These are phyloP conservation scores for Leptobrachium leishanense DNA, from an alignment of 2,113 vertebrate species.

Conservation along the genomic window DNA sequence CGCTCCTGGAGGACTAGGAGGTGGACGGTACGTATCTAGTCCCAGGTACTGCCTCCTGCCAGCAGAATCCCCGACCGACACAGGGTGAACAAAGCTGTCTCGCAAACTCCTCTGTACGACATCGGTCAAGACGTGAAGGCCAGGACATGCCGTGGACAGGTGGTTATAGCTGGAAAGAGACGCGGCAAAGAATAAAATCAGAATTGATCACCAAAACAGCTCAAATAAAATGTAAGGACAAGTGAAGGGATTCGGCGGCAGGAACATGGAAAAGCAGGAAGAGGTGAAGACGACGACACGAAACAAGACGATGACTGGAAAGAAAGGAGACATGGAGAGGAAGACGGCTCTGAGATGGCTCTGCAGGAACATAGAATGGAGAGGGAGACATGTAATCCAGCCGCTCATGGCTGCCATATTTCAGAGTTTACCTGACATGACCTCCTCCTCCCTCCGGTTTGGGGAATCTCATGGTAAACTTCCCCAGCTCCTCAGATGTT, in stretches of 20 bases:
- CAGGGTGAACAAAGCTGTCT: conserved; percentile 71
- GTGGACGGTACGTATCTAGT: conserved; percentile 69
- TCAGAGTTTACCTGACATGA: neutral
- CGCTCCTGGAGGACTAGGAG: conserved; percentile 58
- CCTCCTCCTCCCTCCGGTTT: conserved; percentile 68
- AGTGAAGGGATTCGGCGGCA: neutral
- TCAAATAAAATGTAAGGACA: neutral
- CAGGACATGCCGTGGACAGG: conserved; percentile 74
- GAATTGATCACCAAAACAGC: neutral
- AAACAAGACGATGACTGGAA: too few relatives aligned
- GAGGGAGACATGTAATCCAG: too few relatives aligned
- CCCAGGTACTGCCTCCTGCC: conserved; percentile 76
- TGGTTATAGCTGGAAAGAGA: conserved; percentile 78
- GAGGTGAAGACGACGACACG: neutral
- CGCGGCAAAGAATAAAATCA: conserved; percentile 1
- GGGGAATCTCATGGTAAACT: conserved; percentile 83
- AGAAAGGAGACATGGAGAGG: too few relatives aligned
- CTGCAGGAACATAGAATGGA: too few relatives aligned
- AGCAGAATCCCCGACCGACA: conserved; percentile 50
- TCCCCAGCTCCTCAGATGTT: conserved; percentile 79
- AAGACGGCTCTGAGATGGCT: too few relatives aligned
- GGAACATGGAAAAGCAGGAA: neutral
- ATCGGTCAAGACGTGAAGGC: conserved; percentile 83
- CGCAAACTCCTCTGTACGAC: conserved; percentile 81
- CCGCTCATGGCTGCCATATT: too few relatives aligned